Base-by-base conservation (phyloP, 92 coral and sea anemone species). In the Porites evermanni region DNA sequence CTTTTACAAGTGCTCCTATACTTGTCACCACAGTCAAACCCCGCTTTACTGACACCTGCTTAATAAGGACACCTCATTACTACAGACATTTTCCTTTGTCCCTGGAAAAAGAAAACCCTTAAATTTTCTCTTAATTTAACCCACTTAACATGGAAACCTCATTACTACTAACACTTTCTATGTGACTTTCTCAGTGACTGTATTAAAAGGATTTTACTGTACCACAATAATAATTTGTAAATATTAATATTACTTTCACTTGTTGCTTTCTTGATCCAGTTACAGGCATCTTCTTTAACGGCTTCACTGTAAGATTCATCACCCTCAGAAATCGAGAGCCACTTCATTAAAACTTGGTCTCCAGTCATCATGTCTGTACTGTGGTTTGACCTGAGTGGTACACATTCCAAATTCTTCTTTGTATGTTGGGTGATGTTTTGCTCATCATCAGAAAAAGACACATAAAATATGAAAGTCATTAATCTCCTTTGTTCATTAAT, bases 241-340 rank as follows among this genome's bases (percentile, higher is more conserved):
- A 32, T 17, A 32, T 32, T 3, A 1, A 3, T 1, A 7, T 9
- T 60, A 70, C 87, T 79, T 82, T 74, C 64, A 50, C 65, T 7
- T 10, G 23, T 2, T 38, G 70, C 80, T 76, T 74, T 83, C 63
- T 64, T 74, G n/a, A 83, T 64, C 87, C 80, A 83, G 23, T 79
- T 74, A 72, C 58, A 75, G 54, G 72, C 79, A 87, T 81, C 84
- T 52, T 82, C 82, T 21, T 86, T 72, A 24, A 86, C 53, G 64
- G 56, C 78, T 4, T 85, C 83, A 14, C 53, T 76, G 12, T 61
- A 54, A 7, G n/a, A 63, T 16, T 79, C 86, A 70, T 44, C 18
- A 78, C 47, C 47, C 47, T 65, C 77, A 20, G 72, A 61, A 24
- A 72, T 19, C 7, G 29, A 53, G 8, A 83, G 20, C 87, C 87